These are phyloP conservation scores for Jacana jacana DNA, from an alignment of 2,113 vertebrate species.

Conservation along the genomic window DNA sequence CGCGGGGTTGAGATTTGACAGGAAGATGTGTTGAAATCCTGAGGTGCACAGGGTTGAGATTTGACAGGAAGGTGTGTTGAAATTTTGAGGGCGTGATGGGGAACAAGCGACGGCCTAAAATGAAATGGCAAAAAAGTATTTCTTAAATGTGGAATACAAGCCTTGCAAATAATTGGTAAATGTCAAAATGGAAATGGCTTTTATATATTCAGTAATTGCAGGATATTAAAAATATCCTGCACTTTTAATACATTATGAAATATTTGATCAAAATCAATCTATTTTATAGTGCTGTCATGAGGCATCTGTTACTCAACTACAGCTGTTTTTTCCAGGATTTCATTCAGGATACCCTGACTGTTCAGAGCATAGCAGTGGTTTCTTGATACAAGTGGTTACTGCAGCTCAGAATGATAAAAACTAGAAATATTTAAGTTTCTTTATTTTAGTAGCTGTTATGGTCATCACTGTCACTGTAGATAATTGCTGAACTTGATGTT, in stretches of 20 bases:
- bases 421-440: not conserved
- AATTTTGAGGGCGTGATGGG: not conserved
- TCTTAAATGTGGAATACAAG: not conserved
- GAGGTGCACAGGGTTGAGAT: not conserved
- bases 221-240: not conserved
- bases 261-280: not conserved
- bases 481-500: not conserved
- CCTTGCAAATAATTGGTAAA: not conserved
- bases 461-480: not conserved
- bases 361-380: not conserved
- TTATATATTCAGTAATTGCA: not conserved
- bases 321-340: not conserved
- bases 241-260: not conserved
- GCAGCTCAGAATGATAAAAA: not conserved
- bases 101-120: not conserved
- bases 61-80: not conserved
- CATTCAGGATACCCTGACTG: not conserved
- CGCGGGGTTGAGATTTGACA: not conserved
- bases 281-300: not conserved
- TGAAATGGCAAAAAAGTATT: not conserved
- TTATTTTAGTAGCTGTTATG: not conserved
- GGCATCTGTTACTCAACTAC: not conserved
- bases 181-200: not conserved
- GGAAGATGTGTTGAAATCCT: not conserved
- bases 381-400: not conserved